phyloP scores from a whole-genome alignment of 2,113 vertebrate genomes.

The Odocoileus hemionus region DNA sequence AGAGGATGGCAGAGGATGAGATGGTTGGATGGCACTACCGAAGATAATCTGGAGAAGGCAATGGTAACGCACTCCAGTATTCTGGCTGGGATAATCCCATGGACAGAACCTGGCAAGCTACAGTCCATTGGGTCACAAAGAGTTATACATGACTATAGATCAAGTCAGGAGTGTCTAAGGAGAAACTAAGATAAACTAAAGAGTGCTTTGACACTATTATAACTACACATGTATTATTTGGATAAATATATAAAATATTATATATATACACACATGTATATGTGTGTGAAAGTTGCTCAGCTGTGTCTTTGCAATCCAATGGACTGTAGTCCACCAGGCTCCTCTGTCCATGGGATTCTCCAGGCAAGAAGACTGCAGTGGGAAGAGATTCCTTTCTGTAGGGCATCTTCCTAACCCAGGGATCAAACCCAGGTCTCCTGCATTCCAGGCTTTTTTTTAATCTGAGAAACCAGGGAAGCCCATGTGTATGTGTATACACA shows the following conservation, averaged over 20 bases:
- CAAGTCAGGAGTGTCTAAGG: background rate
- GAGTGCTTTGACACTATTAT: background rate
- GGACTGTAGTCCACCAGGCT: background rate
- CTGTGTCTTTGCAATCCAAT: background rate
- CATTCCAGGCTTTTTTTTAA: background rate
- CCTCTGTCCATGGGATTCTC: background rate
- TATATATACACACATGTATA: background rate
- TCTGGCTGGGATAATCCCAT: background rate
- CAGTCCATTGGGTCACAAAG: background rate
- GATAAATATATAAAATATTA: background rate
- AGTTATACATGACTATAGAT: background rate
- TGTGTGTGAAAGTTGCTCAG: background rate
- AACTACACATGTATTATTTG: background rate
- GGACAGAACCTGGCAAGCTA: background rate
- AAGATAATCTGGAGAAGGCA: background rate
- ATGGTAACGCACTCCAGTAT: background rate
- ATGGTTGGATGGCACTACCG: background rate
- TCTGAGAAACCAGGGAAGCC: background rate
- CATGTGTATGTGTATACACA: background rate
- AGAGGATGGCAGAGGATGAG: background rate
- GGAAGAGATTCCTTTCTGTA: background rate
- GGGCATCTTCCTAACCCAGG: background rate
- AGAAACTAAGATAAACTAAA: background rate
- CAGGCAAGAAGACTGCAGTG: background rate
- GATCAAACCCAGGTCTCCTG: background rate